Conservation (phyloP, 1,140 invertebrate species). For the Cotesia glomerata region DNA sequence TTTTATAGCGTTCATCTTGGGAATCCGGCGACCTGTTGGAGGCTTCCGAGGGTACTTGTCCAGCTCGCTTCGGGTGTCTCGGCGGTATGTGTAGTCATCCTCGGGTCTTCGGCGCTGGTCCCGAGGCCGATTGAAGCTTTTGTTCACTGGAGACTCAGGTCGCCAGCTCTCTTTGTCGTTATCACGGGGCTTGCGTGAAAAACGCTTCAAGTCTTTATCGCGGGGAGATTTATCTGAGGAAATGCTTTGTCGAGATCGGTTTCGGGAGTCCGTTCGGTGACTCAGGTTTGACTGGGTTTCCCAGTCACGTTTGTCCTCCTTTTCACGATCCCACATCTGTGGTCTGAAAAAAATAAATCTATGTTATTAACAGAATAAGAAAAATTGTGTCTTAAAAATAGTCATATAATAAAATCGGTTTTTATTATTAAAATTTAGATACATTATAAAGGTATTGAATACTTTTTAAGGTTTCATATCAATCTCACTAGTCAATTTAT, state of each 20-base stretch:
- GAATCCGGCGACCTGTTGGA: slow-evolving; percentile 62
- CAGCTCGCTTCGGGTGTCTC: slow-evolving; percentile 65
- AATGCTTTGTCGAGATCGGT: slow-evolving; percentile 27
- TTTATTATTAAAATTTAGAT: no score
- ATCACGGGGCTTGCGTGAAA: slow-evolving; percentile 45
- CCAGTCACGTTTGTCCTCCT: slow-evolving; percentile 48
- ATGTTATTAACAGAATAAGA: no score
- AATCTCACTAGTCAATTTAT: no score
- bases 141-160: slow-evolving; percentile 52
- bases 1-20: slow-evolving; percentile 50
- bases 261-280: slow-evolving; percentile 45
- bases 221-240: slow-evolving; percentile 36
- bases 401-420: no score
- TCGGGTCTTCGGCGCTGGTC: slow-evolving; percentile 49
- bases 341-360: no score
- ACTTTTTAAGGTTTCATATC: no score
- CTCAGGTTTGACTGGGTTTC: slow-evolving; percentile 51
- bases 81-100: slow-evolving; percentile 52
- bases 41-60: slow-evolving; percentile 65
- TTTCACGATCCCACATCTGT: slow-evolving; percentile 35
- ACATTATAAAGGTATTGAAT: no score
- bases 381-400: no score
- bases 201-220: slow-evolving; percentile 56
- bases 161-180: slow-evolving; percentile 58
- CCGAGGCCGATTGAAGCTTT: slow-evolving; percentile 41